Evolutionary conservation across 2,888 invertebrate genomes (phyloP).

Genomic region (Apodemia mormo): DNA sequence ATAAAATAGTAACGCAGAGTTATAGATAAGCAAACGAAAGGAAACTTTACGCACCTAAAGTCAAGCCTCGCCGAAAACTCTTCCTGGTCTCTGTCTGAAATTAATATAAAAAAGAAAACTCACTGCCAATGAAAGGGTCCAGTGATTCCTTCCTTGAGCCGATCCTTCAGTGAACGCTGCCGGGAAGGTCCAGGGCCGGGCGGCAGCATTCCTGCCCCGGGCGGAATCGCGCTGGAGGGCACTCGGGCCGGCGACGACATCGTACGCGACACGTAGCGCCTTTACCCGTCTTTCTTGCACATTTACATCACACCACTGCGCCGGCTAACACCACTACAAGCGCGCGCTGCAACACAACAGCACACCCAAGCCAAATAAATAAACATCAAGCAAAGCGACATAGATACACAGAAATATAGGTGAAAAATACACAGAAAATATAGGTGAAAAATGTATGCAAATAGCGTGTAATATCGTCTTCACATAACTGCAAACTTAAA

Average conservation of each 20-base stretch:
- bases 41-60: background rate
- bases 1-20: background rate
- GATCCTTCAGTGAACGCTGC: slow-evolving; percentile 89
- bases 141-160: slow-evolving; percentile 89
- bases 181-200: slow-evolving; percentile 83
- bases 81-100: background rate
- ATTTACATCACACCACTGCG: slow-evolving; percentile 62
- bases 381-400: slow-evolving; percentile 57
- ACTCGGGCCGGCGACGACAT: slow-evolving; percentile 73
- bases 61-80: background rate
- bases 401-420: slow-evolving; percentile 35
- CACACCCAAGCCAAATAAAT: slow-evolving; percentile 75
- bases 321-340: slow-evolving; percentile 64
- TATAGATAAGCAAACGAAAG: background rate
- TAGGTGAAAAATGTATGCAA: background rate
- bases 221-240: slow-evolving; percentile 49
- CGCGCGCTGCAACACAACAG: slow-evolving; percentile 74
- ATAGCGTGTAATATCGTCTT: background rate
- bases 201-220: slow-evolving; percentile 72
- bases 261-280: slow-evolving; percentile 42
- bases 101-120: slow-evolving; percentile 68
- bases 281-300: slow-evolving; percentile 45
- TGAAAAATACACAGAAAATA: slow-evolving; percentile 30
- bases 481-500: background rate
- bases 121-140: slow-evolving; percentile 92